These are phyloP conservation scores for Nycticebus coucang DNA, from an alignment of 2,113 vertebrate species.

Conservation along the genomic window DNA sequence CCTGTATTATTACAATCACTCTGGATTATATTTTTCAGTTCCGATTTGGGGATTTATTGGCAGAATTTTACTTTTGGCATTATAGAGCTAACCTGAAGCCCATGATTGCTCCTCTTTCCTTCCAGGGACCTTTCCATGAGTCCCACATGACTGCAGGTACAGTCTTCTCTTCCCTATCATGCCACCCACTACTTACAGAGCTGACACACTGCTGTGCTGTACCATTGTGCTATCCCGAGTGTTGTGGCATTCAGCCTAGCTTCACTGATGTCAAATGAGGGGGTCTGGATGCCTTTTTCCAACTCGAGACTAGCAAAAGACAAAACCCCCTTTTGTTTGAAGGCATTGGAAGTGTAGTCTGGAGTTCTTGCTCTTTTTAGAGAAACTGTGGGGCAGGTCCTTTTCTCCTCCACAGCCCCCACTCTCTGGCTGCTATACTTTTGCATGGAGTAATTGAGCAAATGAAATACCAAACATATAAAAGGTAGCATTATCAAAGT, in stretches of 20 bases:
- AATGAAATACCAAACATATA: conserved; percentile 61
- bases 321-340: conserved; percentile 58
- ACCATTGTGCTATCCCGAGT: neutral
- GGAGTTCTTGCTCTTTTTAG: conserved; percentile 1
- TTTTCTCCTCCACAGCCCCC: neutral
- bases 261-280: neutral
- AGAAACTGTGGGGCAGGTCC: neutral
- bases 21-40: neutral
- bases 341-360: neutral
- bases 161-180: neutral
- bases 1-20: neutral
- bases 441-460: conserved; percentile 65
- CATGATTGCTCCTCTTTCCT: neutral
- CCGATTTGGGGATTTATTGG: conserved; percentile 23
- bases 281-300: neutral
- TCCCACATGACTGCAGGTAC: neutral
- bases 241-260: neutral
- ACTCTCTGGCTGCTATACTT: neutral
- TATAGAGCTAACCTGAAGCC: neutral
- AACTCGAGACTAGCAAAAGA: neutral
- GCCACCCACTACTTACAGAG: neutral
- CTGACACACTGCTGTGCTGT: neutral
- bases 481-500: conserved; percentile 76
- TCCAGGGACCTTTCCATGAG: neutral
- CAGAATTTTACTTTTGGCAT: neutral